These are phyloP conservation scores for Octodon degus DNA, from an alignment of 2,113 vertebrate species.

Conservation along the genomic window DNA sequence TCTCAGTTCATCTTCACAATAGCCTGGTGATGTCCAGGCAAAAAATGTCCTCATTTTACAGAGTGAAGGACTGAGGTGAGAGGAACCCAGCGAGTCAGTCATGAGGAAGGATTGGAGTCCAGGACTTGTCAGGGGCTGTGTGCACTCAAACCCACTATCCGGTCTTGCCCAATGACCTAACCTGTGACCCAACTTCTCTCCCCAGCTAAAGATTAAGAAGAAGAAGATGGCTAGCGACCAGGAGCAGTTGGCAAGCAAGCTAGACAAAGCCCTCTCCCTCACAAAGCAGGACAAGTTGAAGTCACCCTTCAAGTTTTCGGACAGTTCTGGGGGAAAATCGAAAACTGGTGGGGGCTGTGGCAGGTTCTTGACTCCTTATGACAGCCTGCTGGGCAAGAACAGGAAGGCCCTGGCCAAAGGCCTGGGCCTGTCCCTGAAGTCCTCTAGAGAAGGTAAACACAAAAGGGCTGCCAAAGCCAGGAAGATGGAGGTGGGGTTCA, in stretches of 20 bases:
- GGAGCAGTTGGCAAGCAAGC: slow-evolving; percentile 95
- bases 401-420: slow-evolving; percentile 89
- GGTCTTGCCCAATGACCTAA: slow-evolving; percentile 36
- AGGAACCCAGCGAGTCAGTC: not conserved
- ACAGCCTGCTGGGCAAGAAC: slow-evolving; percentile 87
- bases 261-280: slow-evolving; percentile 95
- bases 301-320: slow-evolving; percentile 90
- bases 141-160: not conserved
- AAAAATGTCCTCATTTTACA: not conserved
- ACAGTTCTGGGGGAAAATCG: slow-evolving; percentile 85
- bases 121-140: rapidly evolving
- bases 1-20: not conserved
- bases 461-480: slow-evolving; percentile 91
- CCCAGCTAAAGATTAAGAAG: slow-evolving; percentile 90
- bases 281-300: slow-evolving; percentile 93
- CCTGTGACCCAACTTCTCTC: slow-evolving; percentile 59
- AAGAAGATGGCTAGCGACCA: slow-evolving; percentile 92
- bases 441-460: slow-evolving; percentile 92
- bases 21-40: rapidly evolving
- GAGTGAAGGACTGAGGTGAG: not conserved
- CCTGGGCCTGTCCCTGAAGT: slow-evolving; percentile 86
- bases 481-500: slow-evolving; percentile 89
- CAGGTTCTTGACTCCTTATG: slow-evolving; percentile 84
- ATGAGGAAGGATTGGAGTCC: rapidly evolving
- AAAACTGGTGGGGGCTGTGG: slow-evolving; percentile 83